Evolutionary conservation across 2,888 invertebrate genomes (phyloP), one percentile per base, ranked within the genome.

Genomic region (Diaphora mendica): DNA sequence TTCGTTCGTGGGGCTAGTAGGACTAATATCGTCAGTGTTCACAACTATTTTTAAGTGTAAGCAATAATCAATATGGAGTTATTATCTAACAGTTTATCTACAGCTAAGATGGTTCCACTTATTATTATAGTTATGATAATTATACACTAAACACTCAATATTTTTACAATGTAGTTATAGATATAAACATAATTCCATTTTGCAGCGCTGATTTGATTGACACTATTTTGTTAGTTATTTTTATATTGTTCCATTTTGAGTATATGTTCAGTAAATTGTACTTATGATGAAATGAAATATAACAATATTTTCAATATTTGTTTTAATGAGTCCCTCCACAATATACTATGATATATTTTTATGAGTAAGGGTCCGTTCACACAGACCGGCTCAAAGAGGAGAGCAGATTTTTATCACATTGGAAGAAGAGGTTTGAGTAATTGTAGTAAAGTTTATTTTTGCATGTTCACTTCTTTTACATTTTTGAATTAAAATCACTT

Each of bases 251-350:
- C 86, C 82, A 81, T 86, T 90, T 89, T 89, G 80, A 88, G 82
- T 72, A 68, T 86, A 88, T 85, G 85, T 90, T 90, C 90, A 89
- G 86, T 91, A 87, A 89, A 89, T 86, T 91, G 92, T 93, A 93
- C 93, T 92, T 94, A 93, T 90, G 82, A 89, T 91, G 87, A 91
- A 91, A 91, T 91, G 87, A 91, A 93, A 91, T 94, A 93, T 91
- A 93, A 91, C 83, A 88, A 91, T 94, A 94, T 94, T 94, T 94
- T 93, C 85, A 90, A 89, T 86, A 84, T 64, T 78, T 70, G 87
- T 88, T 89, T 84, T 62, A 62, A 62, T 62, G 17, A 5, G 2
- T 30, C 59, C 15, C 13, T 59, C 62, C 30, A 11, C 51, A n/a
- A 23, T 55, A 55, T 23, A 48, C 15, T 44, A 17, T 3, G 44